These are phyloP conservation scores for Enteromius treurensis DNA, from an alignment of 2,797 vertebrate species.

Conservation along the genomic window DNA sequence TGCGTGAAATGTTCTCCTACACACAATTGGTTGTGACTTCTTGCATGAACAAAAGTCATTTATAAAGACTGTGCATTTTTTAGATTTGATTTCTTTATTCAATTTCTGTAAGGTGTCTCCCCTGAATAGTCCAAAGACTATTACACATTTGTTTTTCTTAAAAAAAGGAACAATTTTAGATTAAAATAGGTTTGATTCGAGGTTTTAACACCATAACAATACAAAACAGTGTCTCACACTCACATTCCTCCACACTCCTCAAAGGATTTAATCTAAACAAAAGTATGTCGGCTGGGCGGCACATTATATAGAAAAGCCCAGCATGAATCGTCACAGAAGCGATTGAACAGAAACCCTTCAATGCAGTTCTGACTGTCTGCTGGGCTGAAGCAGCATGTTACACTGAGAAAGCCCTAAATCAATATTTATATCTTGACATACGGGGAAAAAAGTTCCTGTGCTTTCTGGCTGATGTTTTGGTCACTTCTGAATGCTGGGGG, in stretches of 20 bases:
- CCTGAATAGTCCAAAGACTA: not conserved
- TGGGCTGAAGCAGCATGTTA: not conserved
- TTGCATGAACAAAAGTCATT: not conserved
- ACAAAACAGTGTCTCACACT: not conserved
- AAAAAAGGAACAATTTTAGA: no score
- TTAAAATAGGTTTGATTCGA: not conserved
- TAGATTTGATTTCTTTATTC: not conserved
- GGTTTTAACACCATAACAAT: not conserved
- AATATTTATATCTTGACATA: no score
- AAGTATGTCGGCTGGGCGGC: not conserved
- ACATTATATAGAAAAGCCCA: constrained; percentile 7
- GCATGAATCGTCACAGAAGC: constrained; percentile 51
- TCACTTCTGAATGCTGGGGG: no score
- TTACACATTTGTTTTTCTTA: not conserved
- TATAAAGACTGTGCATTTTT: not conserved
- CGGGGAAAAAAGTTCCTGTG: no score
- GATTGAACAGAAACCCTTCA: constrained; percentile 28
- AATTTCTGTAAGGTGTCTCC: not conserved
- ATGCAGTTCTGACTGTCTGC: not conserved
- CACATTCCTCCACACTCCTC: constrained; percentile 18
- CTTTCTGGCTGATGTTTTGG: no score
- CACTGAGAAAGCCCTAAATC: no score
- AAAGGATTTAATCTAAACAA: constrained; percentile 24
- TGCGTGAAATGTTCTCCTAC: no score
- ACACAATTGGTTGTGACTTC: no score